Conservation (phyloP, 2,888 invertebrate genomes). For the Omphaloscelis lunosa region DNA sequence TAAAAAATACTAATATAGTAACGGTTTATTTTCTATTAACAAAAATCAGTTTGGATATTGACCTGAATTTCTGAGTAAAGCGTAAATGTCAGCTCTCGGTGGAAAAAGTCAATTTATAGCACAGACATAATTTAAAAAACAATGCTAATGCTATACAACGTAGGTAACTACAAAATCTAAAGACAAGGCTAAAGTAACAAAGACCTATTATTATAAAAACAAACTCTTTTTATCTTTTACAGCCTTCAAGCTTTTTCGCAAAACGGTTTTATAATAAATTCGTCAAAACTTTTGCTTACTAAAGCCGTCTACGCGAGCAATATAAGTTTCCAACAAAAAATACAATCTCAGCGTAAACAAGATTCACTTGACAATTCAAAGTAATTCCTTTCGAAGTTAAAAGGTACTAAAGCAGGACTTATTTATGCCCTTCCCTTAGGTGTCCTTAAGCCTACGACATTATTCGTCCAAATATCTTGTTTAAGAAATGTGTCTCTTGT, state of each 20-base stretch:
- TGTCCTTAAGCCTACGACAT: slow-evolving; percentile 65
- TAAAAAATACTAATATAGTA: too few relatives aligned
- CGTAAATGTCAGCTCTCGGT: not conserved
- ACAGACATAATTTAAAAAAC: not conserved
- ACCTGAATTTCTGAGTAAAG: not conserved
- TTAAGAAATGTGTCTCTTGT: slow-evolving; percentile 71
- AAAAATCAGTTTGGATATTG: too few relatives aligned
- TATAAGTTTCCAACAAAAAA: slow-evolving; percentile 47
- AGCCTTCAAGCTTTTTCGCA: slow-evolving; percentile 24
- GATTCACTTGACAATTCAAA: slow-evolving; percentile 61
- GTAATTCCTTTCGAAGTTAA: slow-evolving; percentile 63
- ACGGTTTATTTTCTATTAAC: too few relatives aligned
- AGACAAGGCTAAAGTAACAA: slow-evolving; percentile 9
- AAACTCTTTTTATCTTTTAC: slow-evolving; percentile 27
- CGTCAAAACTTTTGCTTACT: slow-evolving; percentile 28
- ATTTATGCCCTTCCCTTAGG: slow-evolving; percentile 62
- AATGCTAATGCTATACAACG: not conserved
- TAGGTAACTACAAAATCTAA: not conserved
- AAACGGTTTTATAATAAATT: slow-evolving; percentile 52
- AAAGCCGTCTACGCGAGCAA: slow-evolving; percentile 18
- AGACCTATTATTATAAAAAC: not conserved
- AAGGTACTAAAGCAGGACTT: slow-evolving; percentile 56
- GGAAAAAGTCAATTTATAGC: too few relatives aligned
- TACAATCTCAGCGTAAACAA: slow-evolving; percentile 51
- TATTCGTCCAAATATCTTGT: slow-evolving; percentile 71